phyloP scores from a whole-genome alignment of 2,113 vertebrate species.

The Tauraco erythrolophus region DNA sequence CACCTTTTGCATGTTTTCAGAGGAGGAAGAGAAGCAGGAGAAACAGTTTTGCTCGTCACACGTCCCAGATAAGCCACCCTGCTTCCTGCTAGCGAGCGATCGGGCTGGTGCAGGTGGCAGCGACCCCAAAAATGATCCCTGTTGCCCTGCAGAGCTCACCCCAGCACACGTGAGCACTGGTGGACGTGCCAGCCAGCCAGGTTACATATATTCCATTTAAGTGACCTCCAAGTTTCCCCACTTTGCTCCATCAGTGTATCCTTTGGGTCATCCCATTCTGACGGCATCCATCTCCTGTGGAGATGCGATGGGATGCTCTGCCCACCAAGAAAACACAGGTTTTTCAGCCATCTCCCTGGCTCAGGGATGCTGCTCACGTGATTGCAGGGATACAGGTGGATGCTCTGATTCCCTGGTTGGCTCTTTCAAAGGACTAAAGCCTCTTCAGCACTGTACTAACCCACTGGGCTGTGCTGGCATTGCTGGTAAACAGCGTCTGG shows the following conservation, averaged over 20 bases:
- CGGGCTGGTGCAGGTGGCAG: accelerated
- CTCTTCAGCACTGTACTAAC: not conserved
- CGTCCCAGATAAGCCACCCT: not conserved
- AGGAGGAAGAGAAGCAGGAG: not conserved
- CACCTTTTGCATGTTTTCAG: not conserved
- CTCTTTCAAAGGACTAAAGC: not conserved
- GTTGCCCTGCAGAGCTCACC: not conserved
- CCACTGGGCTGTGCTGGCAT: not conserved
- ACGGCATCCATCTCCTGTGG: not conserved
- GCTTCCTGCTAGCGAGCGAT: not conserved
- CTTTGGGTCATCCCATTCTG: not conserved
- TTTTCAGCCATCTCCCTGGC: not conserved
- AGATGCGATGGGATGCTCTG: not conserved
- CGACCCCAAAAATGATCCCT: not conserved
- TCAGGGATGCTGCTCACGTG: not conserved
- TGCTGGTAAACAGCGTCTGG: not conserved
- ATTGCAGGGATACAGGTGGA: not conserved
- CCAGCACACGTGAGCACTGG: not conserved
- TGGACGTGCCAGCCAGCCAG: not conserved
- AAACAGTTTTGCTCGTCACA: not conserved
- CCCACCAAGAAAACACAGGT: not conserved
- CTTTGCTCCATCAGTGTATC: not conserved
- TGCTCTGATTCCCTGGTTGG: not conserved
- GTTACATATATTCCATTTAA: not conserved
- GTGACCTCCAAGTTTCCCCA: not conserved